Evolutionary conservation across 2,888 invertebrate genomes (phyloP).

Genomic region (Pollenia amentaria): DNA sequence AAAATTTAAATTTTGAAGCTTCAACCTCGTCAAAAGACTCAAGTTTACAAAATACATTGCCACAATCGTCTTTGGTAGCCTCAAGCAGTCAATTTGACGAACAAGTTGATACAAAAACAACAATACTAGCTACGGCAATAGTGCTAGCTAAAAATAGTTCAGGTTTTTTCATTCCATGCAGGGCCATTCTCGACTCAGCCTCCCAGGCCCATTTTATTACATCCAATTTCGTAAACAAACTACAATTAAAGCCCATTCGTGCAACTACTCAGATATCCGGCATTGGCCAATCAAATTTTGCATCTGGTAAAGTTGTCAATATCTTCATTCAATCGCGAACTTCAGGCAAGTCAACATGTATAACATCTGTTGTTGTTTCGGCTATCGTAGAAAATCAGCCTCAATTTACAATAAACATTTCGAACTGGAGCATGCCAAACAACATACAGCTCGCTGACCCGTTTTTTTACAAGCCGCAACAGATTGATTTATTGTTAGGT

Average conservation of each 20-base stretch:
- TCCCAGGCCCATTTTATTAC: constrained; percentile 37
- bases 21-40: constrained; percentile 20
- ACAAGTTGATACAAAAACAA: not conserved
- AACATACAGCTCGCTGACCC: constrained; percentile 66
- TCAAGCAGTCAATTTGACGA: not conserved
- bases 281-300: constrained; percentile 2
- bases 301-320: not conserved
- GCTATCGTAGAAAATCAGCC: constrained; percentile 59
- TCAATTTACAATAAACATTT: constrained; percentile 36
- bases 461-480: constrained; percentile 45
- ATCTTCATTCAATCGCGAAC: constrained; percentile 31
- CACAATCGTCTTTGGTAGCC: constrained; percentile 29
- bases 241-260: not conserved
- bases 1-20: constrained; percentile 27
- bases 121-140: constrained; percentile 44
- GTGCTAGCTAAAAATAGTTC: constrained; percentile 30
- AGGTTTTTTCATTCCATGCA: constrained; percentile 35
- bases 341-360: not conserved
- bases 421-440: constrained; percentile 54
- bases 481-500: constrained; percentile 62
- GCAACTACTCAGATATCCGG: not conserved
- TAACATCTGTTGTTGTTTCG: not conserved
- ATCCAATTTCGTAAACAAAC: not conserved
- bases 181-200: constrained; percentile 51
- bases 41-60: not conserved